phyloP scores from a whole-genome alignment of 2,113 vertebrate genomes.

The Aramus guarauna region DNA sequence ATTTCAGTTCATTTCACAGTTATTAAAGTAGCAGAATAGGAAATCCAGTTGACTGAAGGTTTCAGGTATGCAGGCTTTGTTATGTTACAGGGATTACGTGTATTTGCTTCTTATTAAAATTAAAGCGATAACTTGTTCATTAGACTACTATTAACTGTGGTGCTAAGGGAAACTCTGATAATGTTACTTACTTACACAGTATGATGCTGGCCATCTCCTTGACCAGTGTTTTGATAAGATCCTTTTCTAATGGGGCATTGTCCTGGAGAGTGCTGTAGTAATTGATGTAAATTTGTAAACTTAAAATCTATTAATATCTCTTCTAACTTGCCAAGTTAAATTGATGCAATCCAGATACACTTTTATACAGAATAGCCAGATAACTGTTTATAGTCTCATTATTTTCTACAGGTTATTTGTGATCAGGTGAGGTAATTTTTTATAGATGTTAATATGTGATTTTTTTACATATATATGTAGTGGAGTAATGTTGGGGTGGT shows the following conservation, averaged over 20 bases:
- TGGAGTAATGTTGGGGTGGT: not conserved
- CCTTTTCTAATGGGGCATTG: not conserved
- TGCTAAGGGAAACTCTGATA: not conserved
- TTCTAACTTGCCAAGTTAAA: not conserved
- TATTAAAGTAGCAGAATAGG: not conserved
- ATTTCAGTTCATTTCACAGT: not conserved
- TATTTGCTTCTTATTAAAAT: not conserved
- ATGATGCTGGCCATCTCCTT: not conserved
- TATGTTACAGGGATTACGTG: not conserved
- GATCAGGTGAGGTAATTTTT: not conserved
- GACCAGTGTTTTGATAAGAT: not conserved
- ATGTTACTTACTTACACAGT: not conserved
- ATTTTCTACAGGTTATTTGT: not conserved
- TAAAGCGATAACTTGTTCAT: not conserved
- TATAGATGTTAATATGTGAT: not conserved
- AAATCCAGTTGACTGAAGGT: not conserved
- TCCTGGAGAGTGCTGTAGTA: not conserved
- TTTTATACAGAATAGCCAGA: not conserved
- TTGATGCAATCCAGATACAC: not conserved
- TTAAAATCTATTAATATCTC: not conserved
- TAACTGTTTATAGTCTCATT: not conserved
- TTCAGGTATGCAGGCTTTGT: not conserved
- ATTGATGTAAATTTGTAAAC: not conserved
- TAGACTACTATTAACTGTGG: accelerated
- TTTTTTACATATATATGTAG: not conserved